Evolutionary conservation across 2,888 invertebrate genomes (phyloP).

Genomic region (Emmelina monodactyla): DNA sequence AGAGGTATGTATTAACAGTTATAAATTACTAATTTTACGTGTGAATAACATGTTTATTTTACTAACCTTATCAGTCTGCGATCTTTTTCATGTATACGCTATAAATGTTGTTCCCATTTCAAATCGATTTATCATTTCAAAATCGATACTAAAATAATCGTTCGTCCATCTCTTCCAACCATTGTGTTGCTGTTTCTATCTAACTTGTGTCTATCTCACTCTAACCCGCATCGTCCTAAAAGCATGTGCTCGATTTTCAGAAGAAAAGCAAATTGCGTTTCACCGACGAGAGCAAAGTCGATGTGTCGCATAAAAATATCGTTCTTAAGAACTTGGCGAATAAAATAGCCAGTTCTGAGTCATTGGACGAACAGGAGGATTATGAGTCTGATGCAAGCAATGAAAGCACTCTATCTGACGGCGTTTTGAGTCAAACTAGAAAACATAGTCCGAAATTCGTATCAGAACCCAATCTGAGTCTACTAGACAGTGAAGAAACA

Average conservation of each 20-base stretch:
- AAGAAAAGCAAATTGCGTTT: conserved; percentile 48
- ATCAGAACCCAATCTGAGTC: conserved; percentile 55
- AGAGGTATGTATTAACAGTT: conserved; percentile 37
- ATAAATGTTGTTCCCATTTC: too few relatives aligned
- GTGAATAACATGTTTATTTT: too few relatives aligned
- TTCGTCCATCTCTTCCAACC: too few relatives aligned
- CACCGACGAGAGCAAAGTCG: conserved; percentile 38
- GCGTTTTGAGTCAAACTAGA: conserved; percentile 36
- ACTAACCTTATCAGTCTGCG: too few relatives aligned
- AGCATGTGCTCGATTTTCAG: conserved; percentile 37
- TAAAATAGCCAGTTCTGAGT: conserved; percentile 50
- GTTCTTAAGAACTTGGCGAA: conserved; percentile 51
- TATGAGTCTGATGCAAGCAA: conserved; percentile 52
- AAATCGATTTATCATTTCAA: too few relatives aligned
- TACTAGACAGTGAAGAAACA: conserved; percentile 43
- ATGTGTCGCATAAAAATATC: conserved; percentile 52
- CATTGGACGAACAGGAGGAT: conserved; percentile 34
- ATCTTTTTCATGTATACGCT: too few relatives aligned
- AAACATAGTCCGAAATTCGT: conserved; percentile 56
- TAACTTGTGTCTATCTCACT: conserved; percentile 23
- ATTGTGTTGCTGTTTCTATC: conserved; percentile 21
- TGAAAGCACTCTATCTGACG: conserved; percentile 53
- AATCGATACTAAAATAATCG: too few relatives aligned
- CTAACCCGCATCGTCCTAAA: conserved; percentile 21
- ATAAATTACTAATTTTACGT: too few relatives aligned